Evolutionary conservation across 2,113 vertebrate species (phyloP).

Genomic region (Psilopsiagon aymara): DNA sequence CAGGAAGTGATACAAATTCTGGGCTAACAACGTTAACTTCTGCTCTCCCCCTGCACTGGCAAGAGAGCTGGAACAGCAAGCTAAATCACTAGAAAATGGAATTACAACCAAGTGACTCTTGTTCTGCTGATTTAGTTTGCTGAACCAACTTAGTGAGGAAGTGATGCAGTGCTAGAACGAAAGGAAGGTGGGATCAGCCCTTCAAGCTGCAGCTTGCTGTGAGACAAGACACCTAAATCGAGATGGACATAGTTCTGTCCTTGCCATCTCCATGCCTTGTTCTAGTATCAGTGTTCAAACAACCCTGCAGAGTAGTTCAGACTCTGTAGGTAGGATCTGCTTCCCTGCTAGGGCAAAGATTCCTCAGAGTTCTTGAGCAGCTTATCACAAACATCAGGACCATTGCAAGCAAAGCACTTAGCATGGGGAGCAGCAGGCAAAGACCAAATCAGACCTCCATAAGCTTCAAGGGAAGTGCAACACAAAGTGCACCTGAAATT

Average conservation of each 20-base stretch:
- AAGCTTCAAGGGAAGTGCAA: background rate
- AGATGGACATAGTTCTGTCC: background rate
- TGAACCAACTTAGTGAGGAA: background rate
- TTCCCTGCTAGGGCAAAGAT: background rate
- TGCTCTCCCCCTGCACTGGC: background rate
- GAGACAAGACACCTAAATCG: background rate
- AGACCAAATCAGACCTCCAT: background rate
- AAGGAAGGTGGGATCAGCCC: background rate
- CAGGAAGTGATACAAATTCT: background rate
- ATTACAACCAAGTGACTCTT: background rate
- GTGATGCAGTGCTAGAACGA: background rate
- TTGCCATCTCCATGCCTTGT: background rate
- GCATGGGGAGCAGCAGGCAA: background rate
- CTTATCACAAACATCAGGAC: background rate
- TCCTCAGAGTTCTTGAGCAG: background rate
- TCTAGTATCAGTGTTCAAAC: background rate
- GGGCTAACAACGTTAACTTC: background rate
- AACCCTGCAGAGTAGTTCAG: background rate
- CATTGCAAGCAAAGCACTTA: background rate
- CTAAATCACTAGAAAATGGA: background rate
- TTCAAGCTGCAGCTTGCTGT: background rate
- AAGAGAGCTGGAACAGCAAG: background rate
- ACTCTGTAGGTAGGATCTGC: accelerated
- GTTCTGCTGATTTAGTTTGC: background rate
- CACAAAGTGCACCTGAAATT: background rate